Conservation (phyloP, 2,113 vertebrate genomes). For the Pituophis catenifer region DNA sequence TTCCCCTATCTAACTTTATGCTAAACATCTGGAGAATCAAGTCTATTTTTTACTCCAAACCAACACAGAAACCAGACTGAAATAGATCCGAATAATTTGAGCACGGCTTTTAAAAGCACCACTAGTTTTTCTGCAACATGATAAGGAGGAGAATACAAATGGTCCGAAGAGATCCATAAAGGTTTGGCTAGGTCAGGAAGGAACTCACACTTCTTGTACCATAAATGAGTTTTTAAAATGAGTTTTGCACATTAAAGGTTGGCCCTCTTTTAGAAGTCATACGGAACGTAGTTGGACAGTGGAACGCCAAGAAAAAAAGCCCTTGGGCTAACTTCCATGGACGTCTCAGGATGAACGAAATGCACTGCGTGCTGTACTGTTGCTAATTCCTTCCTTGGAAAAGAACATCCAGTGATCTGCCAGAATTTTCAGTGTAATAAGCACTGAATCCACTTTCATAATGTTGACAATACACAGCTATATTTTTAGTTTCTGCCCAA, state of each 20-base stretch:
- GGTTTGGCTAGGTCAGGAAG: background rate
- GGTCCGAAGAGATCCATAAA: background rate
- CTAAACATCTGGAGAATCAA: background rate
- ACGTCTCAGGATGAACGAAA: background rate
- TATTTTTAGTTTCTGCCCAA: conserved; percentile 28
- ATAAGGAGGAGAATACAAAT: background rate
- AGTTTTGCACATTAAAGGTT: background rate
- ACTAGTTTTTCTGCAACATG: background rate
- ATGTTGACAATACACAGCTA: conserved; percentile 1
- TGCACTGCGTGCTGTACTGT: background rate
- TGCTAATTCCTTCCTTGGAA: conserved; percentile 16
- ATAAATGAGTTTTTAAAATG: background rate
- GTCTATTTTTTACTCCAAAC: background rate
- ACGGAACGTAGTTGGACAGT: background rate
- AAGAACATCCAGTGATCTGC: conserved; percentile 27
- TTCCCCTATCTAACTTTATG: background rate
- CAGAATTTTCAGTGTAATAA: conserved; percentile 6
- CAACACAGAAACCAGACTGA: background rate
- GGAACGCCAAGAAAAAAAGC: background rate
- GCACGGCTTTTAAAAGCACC: background rate
- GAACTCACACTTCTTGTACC: background rate
- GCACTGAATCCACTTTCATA: conserved; percentile 12
- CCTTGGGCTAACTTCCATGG: background rate
- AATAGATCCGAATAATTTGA: background rate
- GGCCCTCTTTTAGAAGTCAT: rapidly evolving